Base-by-base conservation (phyloP, 1,140 invertebrate species). In the Lordiphosa collinella region DNA sequence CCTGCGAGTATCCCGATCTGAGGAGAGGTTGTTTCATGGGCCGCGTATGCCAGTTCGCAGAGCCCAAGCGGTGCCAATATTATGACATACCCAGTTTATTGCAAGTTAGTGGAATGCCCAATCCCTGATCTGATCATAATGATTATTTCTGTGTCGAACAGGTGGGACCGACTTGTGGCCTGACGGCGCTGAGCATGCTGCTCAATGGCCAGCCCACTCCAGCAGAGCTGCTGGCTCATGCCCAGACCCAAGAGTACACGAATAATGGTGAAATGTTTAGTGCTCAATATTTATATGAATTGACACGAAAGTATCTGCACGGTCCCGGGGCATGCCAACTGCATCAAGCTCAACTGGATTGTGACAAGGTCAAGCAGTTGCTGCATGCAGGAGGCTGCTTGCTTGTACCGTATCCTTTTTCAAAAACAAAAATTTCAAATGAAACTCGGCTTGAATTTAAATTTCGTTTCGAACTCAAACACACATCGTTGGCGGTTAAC, bases 241-340 rank as follows among this genome's bases (percentile, higher is more conserved):
- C 94, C 4, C 91, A 91, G 86, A 78, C 88, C 2, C 86, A 90
- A 62, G 91, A 92, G 3, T 96, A 92, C 70, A 95, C 94, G 4
- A 92, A 93, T 64, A 93, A 95, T 70, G 96, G 96, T 3, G 96
- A 97, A 92, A 94, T 97, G 89, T 96, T 96, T 73, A 96, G 95
- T 86, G 94, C 92, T 8, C 91, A 93, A 57, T 91, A 93, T 70
- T 93, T 95, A 91, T 90, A 32, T 18, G 40, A 84, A 14, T 22
- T 84, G 5, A 51, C 59, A 1, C n/a, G 31, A n/a, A 73, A 62
- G 2, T 16, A 84, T 49, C 16, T 84, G 6, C 29, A 32, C 2
- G 37, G 40, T 8, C 31, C 25, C 6, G 47, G 36, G 4, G 41
- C 38, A 5, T 76, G 79, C 10, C 34, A 66, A 25, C 25, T 84